Conservation (phyloP, 1,140 invertebrate species). For the Dendrolimus punctatus region DNA sequence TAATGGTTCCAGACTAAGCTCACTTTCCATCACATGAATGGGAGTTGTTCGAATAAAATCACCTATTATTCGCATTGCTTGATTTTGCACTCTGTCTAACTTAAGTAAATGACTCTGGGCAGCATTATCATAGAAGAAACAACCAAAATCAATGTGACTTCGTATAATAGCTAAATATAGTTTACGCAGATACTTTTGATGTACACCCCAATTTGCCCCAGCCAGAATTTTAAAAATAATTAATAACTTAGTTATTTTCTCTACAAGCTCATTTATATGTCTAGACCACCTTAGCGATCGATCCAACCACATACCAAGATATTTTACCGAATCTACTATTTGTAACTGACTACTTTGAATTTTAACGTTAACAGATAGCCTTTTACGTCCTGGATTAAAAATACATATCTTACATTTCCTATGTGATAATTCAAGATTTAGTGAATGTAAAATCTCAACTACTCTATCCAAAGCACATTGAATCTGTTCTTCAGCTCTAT, state of each 20-base stretch:
- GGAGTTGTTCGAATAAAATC: conserved; percentile 11
- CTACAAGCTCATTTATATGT: conserved; percentile 9
- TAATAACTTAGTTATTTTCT: conserved; percentile 5
- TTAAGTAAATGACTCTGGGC: conserved; percentile 8
- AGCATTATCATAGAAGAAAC: conserved; percentile 9
- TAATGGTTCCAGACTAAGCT: conserved; percentile 5
- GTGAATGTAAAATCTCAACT: no score
- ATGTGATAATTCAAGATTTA: no score
- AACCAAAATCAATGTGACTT: conserved; percentile 8
- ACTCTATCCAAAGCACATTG: no score
- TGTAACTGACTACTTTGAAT: no score
- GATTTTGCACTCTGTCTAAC: conserved; percentile 13
- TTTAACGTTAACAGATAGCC: no score
- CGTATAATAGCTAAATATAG: conserved; percentile 11
- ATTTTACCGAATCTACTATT: not conserved
- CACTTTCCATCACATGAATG: conserved; percentile 9
- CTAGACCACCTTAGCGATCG: conserved; percentile 4
- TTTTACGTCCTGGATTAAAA: no score
- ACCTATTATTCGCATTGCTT: conserved; percentile 10
- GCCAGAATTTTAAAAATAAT: conserved; percentile 13
- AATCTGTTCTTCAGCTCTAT: no score
- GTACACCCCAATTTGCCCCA: conserved; percentile 10
- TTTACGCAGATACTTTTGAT: conserved; percentile 9
- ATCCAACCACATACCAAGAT: conserved; percentile 11
- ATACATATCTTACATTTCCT: no score